Percentiles rank a stretch among this genome's conserved stretches.
Evolutionary conservation across 2,113 vertebrate genomes (phyloP).

Genomic region (Diglossa brunneiventris): DNA sequence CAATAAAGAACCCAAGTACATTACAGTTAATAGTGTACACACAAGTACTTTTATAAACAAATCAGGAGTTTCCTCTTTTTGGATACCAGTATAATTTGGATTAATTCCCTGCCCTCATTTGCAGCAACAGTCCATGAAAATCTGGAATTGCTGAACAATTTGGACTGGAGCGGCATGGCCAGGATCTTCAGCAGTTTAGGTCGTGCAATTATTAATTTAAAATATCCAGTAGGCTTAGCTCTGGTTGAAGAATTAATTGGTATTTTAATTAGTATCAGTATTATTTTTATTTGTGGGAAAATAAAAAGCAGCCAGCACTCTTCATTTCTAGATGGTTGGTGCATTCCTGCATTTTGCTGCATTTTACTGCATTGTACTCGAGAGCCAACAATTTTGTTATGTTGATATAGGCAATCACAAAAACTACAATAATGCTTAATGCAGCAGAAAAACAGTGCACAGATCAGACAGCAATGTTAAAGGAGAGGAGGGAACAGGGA

Average conservation of each 20-base stretch:
- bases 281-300: background rate
- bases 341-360: background rate
- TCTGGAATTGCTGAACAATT: background rate
- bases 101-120: background rate
- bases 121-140: background rate
- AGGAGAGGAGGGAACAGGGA: background rate
- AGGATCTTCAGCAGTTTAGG: background rate
- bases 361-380: background rate
- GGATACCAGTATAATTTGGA: background rate
- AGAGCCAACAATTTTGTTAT: constrained; percentile 20
- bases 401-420: constrained; percentile 57
- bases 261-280: background rate
- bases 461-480: background rate
- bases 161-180: background rate
- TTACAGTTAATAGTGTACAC: background rate
- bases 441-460: constrained; percentile 33
- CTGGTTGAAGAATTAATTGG: background rate
- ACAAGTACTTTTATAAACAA: background rate
- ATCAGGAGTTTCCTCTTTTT: background rate
- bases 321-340: background rate
- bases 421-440: constrained; percentile 29
- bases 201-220: background rate
- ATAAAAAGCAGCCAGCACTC: background rate
- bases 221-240: background rate
- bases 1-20: background rate